phyloP scores from a whole-genome alignment of 2,113 vertebrate genomes.

The Zosterops lateralis region DNA sequence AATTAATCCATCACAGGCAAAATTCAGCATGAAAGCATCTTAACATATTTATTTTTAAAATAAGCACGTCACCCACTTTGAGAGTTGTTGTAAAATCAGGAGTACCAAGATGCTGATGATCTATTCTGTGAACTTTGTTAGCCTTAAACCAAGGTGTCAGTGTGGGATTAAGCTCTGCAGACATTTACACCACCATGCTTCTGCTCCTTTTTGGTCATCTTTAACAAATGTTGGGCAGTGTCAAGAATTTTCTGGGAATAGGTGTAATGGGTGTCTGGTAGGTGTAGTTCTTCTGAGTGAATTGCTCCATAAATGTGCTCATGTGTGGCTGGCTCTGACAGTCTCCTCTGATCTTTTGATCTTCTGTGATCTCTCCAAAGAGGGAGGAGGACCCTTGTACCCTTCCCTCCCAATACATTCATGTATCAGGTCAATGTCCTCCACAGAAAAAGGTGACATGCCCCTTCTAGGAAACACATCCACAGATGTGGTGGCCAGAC shows the following conservation, averaged over 20 bases:
- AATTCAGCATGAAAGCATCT: not conserved
- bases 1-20: not conserved
- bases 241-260: not conserved
- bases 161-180: not conserved
- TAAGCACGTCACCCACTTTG: not conserved
- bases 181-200: not conserved
- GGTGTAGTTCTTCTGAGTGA: not conserved
- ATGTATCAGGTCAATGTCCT: not conserved
- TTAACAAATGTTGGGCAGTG: not conserved
- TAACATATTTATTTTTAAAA: not conserved
- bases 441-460: not conserved
- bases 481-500: not conserved
- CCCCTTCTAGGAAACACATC: not conserved
- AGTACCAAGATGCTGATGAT: not conserved
- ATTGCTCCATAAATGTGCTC: not conserved
- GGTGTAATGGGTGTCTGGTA: not conserved
- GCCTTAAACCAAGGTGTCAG: not conserved
- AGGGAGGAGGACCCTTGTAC: not conserved
- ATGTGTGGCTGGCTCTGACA: not conserved
- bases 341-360: rapidly evolving
- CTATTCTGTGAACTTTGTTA: not conserved
- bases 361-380: not conserved
- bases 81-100: not conserved
- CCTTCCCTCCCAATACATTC: not conserved
- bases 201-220: not conserved